These are phyloP conservation scores for Corythornis leucogaster DNA, from an alignment of 2,797 vertebrate genomes.

Conservation along the genomic window DNA sequence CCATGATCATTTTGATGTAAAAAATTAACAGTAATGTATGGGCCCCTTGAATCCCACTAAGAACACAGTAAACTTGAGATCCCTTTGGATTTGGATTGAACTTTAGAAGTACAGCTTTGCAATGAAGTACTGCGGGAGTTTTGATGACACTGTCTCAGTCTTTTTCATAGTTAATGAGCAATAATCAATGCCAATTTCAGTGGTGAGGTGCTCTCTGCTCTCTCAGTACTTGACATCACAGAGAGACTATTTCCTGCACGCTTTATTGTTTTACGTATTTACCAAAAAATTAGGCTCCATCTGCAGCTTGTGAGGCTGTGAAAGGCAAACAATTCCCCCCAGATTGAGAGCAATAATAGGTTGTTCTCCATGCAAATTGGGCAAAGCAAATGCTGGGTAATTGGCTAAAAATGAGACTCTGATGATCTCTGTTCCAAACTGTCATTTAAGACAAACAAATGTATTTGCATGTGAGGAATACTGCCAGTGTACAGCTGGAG, in stretches of 20 bases:
- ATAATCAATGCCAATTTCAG: background rate
- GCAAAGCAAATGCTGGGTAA: constrained; percentile 50
- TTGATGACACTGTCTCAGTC: background rate
- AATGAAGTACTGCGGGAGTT: background rate
- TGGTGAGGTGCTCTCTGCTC: background rate
- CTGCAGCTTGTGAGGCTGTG: constrained; percentile 23
- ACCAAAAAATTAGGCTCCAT: constrained; percentile 28
- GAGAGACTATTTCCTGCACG: background rate
- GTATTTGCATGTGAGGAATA: background rate
- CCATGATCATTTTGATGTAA: background rate
- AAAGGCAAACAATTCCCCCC: constrained; percentile 48
- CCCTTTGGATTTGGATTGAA: background rate
- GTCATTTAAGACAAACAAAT: constrained; percentile 42
- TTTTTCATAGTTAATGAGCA: background rate
- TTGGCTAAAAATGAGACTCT: constrained; percentile 46
- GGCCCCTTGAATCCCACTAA: background rate
- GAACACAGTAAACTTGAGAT: background rate
- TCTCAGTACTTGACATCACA: background rate
- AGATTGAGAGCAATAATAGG: constrained; percentile 52
- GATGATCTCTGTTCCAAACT: constrained; percentile 38
- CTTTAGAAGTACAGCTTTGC: background rate
- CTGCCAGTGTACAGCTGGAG: constrained; percentile 30
- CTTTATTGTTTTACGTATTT: constrained; percentile 17
- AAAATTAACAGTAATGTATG: background rate
- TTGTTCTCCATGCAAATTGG: constrained; percentile 50